Evolutionary conservation across 2,797 vertebrate species (phyloP).

Genomic region (Onychomys torridus): DNA sequence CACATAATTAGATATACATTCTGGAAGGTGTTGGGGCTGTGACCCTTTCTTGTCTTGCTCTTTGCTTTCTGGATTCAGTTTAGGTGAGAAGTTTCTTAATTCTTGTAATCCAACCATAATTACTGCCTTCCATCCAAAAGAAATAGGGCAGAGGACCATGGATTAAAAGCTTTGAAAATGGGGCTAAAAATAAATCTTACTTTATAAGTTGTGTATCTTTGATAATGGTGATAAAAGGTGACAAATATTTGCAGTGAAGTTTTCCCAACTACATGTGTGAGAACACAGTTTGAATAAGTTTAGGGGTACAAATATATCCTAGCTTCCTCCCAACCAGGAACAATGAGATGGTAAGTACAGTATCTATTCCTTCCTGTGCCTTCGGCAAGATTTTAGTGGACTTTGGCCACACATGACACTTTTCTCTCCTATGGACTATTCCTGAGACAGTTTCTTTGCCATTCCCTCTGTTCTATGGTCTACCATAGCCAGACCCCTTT

Average conservation of each 20-base stretch:
- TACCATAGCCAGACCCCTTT: background rate
- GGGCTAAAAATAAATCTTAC: background rate
- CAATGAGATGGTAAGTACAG: background rate
- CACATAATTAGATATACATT: background rate
- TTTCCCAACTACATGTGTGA: background rate
- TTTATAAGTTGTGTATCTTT: background rate
- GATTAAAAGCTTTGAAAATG: background rate
- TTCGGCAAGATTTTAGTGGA: accelerated
- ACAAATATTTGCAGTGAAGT: background rate
- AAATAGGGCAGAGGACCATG: background rate
- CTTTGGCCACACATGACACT: background rate
- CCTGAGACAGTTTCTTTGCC: background rate
- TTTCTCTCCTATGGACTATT: accelerated
- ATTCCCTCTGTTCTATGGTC: background rate
- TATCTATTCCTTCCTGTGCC: too few species aligned
- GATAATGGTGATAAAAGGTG: background rate
- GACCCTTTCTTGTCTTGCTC: background rate
- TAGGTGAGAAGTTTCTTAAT: background rate
- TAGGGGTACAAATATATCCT: background rate
- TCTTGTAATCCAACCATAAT: too few species aligned
- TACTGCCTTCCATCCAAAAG: background rate
- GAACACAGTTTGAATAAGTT: background rate
- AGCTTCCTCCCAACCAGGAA: background rate
- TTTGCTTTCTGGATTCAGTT: background rate
- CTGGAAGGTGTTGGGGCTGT: background rate